Base-by-base conservation (phyloP, 2,888 invertebrate genomes). In the Lasioglossum morio region DNA sequence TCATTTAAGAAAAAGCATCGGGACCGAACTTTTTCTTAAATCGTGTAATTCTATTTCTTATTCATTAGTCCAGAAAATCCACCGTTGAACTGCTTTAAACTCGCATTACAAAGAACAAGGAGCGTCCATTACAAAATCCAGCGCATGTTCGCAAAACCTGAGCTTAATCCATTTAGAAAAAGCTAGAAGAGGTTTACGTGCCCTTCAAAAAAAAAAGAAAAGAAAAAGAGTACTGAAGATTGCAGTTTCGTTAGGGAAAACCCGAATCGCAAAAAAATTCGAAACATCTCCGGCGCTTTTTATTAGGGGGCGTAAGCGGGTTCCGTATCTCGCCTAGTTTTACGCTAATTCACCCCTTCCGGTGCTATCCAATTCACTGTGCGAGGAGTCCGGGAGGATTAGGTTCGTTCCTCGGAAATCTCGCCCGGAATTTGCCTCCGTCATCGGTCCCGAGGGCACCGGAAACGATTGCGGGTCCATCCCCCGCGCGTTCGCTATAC, bases 311-410 rank as follows among this genome's bases (percentile, higher is more conserved):
- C 75, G 53, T 27, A 57, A 53, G 19, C 40, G 40, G 27, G 19
- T 34, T 30, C 73, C 46, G 23, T 27, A 16, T 81, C 81, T 75
- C 74, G 69, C 60, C 60, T 79, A 82, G 87, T 92, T 81, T 88
- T 89, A 85, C 86, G 89, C 91, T 93, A 92, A 89, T 92, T 92
- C 90, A 90, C 87, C 90, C 91, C 88, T 92, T 88, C 89, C 86
- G 91, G 88, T 30, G 92, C 91, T 91, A 90, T 83, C 89, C 91
- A 92, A 92, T 93, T 91, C 92, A 74, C 87, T 85, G 87, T 84
- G 79, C 86, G 84, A 79, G 30, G 83, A 85, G 76, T 88, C 88
- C 88, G 60, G 75, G 87, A 87, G 92, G 89, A 92, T 92, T 91
- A 92, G 89, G 90, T 90, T 89, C 91, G 91, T 90, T 91, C 82